A percentile compares a stretch with the other conserved stretches of the same genome.
phyloP scores from a whole-genome alignment of 2,888 invertebrate species.

The Eupeodes latifasciatus region DNA sequence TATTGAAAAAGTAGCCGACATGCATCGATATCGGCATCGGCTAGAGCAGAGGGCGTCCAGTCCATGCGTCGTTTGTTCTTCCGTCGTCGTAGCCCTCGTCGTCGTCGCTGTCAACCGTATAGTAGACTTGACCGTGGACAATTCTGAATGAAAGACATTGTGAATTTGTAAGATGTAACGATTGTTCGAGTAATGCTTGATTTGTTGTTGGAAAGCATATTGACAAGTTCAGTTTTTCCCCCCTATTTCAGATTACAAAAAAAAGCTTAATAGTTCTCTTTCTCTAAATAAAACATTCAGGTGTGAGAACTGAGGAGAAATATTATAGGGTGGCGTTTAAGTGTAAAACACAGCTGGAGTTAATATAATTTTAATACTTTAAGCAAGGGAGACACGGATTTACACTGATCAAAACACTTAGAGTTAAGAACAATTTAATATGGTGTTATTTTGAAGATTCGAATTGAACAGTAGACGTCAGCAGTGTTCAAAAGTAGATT shows the following conservation, averaged over 20 bases:
- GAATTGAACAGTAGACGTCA: neutral
- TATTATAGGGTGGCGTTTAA: slow-evolving; percentile 21
- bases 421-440: neutral
- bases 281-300: slow-evolving; percentile 20
- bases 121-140: slow-evolving; percentile 75
- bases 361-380: neutral
- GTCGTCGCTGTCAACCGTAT: slow-evolving; percentile 4
- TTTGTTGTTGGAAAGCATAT: slow-evolving; percentile 68
- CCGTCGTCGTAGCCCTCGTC: neutral
- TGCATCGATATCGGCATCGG: slow-evolving; percentile 12
- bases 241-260: slow-evolving; percentile 14
- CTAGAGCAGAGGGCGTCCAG: neutral
- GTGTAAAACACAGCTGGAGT: slow-evolving; percentile 45
- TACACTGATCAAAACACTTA: slow-evolving; percentile 4
- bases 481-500: too few relatives aligned
- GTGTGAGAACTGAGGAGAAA: slow-evolving; percentile 5
- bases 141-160: slow-evolving; percentile 73
- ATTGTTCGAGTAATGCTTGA: slow-evolving; percentile 50
- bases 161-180: slow-evolving; percentile 50
- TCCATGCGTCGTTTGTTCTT: too few relatives aligned
- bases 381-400: neutral
- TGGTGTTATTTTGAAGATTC: neutral
- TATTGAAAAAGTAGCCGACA: slow-evolving; percentile 51
- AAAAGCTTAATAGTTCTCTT: slow-evolving; percentile 54
- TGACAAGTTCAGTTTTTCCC: slow-evolving; percentile 57